Evolutionary conservation across 2,113 vertebrate species (phyloP).

Genomic region (Aptenodytes patagonicus): DNA sequence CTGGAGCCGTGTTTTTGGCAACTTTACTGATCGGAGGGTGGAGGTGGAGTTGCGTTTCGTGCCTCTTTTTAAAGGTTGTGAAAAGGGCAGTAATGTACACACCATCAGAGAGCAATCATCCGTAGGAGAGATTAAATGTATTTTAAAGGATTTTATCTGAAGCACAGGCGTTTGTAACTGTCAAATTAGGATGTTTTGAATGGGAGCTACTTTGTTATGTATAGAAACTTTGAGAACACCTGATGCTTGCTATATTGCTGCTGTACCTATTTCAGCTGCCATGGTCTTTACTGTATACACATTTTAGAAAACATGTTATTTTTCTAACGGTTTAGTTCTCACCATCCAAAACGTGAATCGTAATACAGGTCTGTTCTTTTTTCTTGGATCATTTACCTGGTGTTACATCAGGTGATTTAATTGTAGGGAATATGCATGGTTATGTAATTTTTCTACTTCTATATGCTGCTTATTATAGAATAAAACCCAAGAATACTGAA

Average conservation of each 20-base stretch:
- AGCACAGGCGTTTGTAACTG: not conserved
- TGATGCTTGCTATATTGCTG: not conserved
- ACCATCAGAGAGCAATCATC: not conserved
- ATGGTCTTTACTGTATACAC: not conserved
- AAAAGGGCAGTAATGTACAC: not conserved
- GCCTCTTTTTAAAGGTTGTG: not conserved
- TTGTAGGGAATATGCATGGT: not conserved
- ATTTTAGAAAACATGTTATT: not conserved
- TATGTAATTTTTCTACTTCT: not conserved
- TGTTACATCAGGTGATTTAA: not conserved
- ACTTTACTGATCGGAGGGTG: not conserved
- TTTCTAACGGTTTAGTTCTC: not conserved
- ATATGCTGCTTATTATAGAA: not conserved
- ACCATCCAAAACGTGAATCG: not conserved
- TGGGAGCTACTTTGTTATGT: not conserved
- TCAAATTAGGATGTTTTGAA: not conserved
- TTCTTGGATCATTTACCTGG: not conserved
- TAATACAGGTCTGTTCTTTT: not conserved
- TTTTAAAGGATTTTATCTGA: not conserved
- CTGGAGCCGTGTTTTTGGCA: slow-evolving; percentile 23
- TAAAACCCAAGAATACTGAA: not conserved
- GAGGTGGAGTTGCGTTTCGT: not conserved
- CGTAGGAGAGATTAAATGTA: not conserved
- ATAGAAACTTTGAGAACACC: not conserved
- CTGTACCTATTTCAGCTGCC: not conserved